Evolutionary conservation across 2,797 vertebrate species (phyloP).

Genomic region (Crenichthys baileyi): DNA sequence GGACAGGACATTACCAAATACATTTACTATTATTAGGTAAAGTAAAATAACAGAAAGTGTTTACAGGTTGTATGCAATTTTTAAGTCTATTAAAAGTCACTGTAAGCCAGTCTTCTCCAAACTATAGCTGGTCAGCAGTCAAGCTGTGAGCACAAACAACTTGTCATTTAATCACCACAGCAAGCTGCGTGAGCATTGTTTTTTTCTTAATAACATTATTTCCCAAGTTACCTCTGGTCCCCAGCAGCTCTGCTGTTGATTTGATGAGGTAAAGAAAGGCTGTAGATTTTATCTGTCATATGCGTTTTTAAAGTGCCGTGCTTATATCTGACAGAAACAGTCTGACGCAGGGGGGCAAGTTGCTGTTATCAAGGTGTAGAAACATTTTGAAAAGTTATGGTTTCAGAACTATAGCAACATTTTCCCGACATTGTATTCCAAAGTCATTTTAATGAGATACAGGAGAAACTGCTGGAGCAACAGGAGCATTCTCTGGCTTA

Average conservation of each 20-base stretch:
- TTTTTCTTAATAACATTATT: conserved; percentile 44
- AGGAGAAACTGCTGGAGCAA: neutral
- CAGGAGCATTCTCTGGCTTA: neutral
- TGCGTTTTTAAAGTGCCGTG: neutral
- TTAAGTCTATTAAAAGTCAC: neutral
- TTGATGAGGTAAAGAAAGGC: conserved; percentile 20
- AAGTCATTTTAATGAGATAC: neutral
- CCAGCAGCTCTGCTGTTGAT: conserved; percentile 28
- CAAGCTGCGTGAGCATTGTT: conserved; percentile 21
- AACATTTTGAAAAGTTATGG: neutral
- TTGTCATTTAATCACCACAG: conserved; percentile 53
- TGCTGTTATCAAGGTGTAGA: neutral
- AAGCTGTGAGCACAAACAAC: conserved; percentile 48
- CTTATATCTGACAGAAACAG: neutral
- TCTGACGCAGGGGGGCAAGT: neutral
- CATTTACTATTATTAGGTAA: neutral
- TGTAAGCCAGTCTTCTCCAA: conserved; percentile 3
- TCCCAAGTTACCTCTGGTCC: conserved; percentile 20
- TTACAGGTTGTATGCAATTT: neutral
- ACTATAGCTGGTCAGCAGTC: conserved; percentile 40
- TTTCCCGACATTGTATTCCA: neutral
- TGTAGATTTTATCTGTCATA: conserved; percentile 32
- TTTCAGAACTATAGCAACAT: neutral
- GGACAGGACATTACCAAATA: neutral
- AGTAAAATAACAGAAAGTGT: neutral